Evolutionary conservation across 1,140 invertebrate genomes (phyloP), one percentile per base, ranked within the genome.

Genomic region (Cotesia vestalis): DNA sequence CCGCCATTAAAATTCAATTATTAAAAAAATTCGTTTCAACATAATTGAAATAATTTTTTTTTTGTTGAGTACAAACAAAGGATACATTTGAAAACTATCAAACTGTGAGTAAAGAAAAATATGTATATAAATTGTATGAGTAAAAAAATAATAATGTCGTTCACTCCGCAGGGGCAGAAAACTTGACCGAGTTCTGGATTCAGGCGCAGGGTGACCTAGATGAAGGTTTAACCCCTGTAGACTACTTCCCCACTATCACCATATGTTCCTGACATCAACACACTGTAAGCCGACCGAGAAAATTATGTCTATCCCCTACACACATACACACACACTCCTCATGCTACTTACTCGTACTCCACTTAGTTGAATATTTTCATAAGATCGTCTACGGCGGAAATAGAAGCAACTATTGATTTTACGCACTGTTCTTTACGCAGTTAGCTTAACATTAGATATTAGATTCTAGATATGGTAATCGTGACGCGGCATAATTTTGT

Each of bases 101-200:
- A 67, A 67, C 20, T 52, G 62, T 17, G 20, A 66, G 51, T 12
- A 36, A 63, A 46, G 52, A 36, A 63, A 59, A 60, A 66, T 36
- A 66, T 20, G 46, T 63, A 64, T 61, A 64, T 14, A 60, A 69
- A 34, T 27, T 53, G 1, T 27, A 36, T 55, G 34, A 53, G 11
- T 40, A 12, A 46, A 53, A 55, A 68, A 46, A 46, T 46, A 46
- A 46, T 46, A 46, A 46, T 9, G 40, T 53, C 60, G 75, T 73
- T 74, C 70, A 59, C 76, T 78, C 78, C 82, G 81, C 82, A 81
- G 81, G 81, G 82, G 82, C 81, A 81, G 80, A 84, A 81, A 82
- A 84, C 80, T 84, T 84, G 83, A 84, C 84, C 84, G 83, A 84
- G 78, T 84, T 85, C 78, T 69, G 75, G 73, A 79, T 73, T 71